A percentile compares a stretch with the other conserved stretches of the same genome.
phyloP scores from a whole-genome alignment of 2,113 vertebrate genomes.

The Hyperopisus bebe region DNA sequence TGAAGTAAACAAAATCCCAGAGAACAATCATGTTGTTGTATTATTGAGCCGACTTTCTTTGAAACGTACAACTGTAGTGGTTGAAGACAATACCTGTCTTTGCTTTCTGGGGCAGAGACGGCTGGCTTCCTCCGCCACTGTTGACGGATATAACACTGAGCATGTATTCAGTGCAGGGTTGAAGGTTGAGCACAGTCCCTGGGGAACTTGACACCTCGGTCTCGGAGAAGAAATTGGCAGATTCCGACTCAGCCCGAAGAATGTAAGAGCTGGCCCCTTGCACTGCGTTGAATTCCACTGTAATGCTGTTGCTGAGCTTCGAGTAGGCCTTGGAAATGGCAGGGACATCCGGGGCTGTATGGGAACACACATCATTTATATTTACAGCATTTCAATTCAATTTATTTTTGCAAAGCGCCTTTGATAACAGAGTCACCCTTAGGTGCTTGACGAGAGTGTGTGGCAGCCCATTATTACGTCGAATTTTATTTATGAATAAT shows the following conservation, averaged over 20 bases:
- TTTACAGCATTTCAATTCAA: background rate
- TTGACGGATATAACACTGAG: slow-evolving; percentile 74
- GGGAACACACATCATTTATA: background rate
- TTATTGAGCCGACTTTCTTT: background rate
- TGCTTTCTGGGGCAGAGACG: slow-evolving; percentile 62
- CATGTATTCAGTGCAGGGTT: slow-evolving; percentile 71
- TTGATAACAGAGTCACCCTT: background rate
- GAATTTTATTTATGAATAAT: background rate
- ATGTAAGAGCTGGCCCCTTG: slow-evolving; percentile 69
- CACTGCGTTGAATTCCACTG: slow-evolving; percentile 64
- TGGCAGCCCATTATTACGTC: background rate
- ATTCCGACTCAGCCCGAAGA: slow-evolving; percentile 55
- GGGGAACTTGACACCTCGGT: slow-evolving; percentile 64
- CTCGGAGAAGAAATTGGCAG: slow-evolving; percentile 63
- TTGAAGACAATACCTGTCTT: slow-evolving; percentile 71
- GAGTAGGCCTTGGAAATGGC: slow-evolving; percentile 68
- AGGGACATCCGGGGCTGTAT: slow-evolving; percentile 68
- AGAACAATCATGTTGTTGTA: background rate
- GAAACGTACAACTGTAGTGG: background rate
- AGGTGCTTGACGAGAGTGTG: background rate
- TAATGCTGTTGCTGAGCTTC: slow-evolving; percentile 77
- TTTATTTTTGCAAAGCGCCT: background rate
- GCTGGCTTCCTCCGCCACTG: slow-evolving; percentile 69
- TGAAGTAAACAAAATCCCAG: slow-evolving; percentile 1
- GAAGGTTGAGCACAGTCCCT: slow-evolving; percentile 64